phyloP scores from a whole-genome alignment of 2,888 invertebrate species.

The Yponomeuta plumbellus region DNA sequence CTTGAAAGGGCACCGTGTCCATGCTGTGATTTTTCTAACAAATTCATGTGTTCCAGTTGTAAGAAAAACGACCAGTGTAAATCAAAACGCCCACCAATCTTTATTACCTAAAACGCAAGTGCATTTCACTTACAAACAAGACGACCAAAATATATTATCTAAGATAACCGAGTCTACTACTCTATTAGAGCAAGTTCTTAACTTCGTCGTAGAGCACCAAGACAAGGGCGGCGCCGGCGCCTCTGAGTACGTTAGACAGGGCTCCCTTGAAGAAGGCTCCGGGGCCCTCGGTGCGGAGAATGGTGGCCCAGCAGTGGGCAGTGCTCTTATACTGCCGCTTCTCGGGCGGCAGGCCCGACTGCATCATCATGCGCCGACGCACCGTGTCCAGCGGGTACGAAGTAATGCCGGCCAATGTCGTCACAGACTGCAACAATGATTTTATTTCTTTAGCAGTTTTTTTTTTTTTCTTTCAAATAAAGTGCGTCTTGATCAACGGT shows the following conservation, averaged over 20 bases:
- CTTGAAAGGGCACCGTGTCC: no score
- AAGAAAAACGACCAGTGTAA: background rate
- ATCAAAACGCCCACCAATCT: background rate
- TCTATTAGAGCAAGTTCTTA: conserved; percentile 77
- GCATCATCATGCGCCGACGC: conserved; percentile 99
- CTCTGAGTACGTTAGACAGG: conserved; percentile 93
- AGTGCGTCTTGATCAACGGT: no score
- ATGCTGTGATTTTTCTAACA: no score
- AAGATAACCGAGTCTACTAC: background rate
- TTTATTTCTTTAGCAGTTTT: no score
- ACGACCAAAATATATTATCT: no score
- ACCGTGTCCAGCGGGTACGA: conserved; percentile 98
- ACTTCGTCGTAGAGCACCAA: conserved; percentile 93
- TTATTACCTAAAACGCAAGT: background rate
- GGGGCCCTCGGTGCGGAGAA: conserved; percentile 86
- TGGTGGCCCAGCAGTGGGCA: conserved; percentile 90
- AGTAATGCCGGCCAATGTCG: conserved; percentile 88
- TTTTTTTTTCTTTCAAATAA: no score
- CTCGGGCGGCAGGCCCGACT: conserved; percentile 86
- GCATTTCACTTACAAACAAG: background rate
- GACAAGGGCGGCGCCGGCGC: conserved; percentile 94
- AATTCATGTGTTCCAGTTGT: background rate
- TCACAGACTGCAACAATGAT: conserved; percentile 63
- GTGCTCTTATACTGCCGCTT: conserved; percentile 93
- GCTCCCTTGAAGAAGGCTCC: conserved; percentile 96